Percentiles rank a stretch among this genome's conserved stretches.
These are phyloP conservation scores for Callaeas wilsoni DNA, from an alignment of 2,113 vertebrate genomes.

Conservation along the genomic window DNA sequence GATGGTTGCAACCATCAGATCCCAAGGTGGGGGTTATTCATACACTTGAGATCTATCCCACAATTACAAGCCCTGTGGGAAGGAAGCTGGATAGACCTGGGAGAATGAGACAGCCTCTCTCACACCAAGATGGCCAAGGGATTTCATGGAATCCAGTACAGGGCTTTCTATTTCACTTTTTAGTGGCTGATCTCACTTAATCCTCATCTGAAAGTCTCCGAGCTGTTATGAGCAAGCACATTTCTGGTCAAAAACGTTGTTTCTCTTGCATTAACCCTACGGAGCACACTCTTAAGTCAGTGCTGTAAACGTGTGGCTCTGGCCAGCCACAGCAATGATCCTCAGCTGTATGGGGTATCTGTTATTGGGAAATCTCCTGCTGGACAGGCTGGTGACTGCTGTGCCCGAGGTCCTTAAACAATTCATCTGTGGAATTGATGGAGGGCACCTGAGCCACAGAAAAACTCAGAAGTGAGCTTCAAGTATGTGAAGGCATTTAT, in stretches of 20 bases:
- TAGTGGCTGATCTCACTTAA: neutral
- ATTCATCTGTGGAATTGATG: neutral
- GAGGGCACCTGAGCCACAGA: neutral
- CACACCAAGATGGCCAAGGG: neutral
- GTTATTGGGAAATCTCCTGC: neutral
- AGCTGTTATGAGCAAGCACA: neutral
- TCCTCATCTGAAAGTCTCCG: neutral
- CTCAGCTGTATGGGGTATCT: neutral
- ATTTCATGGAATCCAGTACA: neutral
- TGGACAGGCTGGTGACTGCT: neutral
- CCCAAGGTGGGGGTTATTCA: accelerated
- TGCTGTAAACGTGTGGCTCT: neutral
- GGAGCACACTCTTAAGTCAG: neutral
- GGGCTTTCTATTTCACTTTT: neutral
- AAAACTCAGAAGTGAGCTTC: neutral
- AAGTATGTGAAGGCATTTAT: neutral
- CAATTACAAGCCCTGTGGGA: neutral
- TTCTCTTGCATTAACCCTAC: neutral
- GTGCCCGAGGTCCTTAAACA: neutral
- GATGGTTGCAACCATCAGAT: neutral
- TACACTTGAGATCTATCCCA: neutral
- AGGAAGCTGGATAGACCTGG: neutral
- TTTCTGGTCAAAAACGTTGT: neutral
- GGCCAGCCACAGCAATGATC: neutral
- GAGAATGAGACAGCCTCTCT: neutral